Evolutionary conservation across 1,140 invertebrate genomes (phyloP).

Genomic region (Zaprionus inermis): DNA sequence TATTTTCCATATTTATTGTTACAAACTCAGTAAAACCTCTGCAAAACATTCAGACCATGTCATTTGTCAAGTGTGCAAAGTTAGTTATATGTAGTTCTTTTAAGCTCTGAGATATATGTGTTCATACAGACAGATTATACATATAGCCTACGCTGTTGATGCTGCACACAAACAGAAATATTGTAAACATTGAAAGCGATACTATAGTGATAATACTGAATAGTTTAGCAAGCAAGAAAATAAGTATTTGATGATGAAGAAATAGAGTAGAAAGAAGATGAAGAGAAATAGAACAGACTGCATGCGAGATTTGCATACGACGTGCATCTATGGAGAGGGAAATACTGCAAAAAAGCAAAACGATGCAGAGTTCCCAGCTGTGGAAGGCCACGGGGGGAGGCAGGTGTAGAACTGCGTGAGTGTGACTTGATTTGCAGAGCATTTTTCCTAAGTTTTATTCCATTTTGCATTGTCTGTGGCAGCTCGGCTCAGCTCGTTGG

Average conservation of each 20-base stretch:
- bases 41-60: no score
- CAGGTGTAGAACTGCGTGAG: background rate
- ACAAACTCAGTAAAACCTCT: no score
- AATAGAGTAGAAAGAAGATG: background rate
- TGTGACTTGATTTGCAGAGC: background rate
- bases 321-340: background rate
- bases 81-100: no score
- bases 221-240: background rate
- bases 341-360: background rate
- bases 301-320: background rate
- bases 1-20: background rate
- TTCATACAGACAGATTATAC: background rate
- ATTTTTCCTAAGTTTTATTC: constrained; percentile 15
- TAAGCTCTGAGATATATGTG: background rate
- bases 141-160: no score
- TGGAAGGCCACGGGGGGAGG: background rate
- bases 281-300: background rate
- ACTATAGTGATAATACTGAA: background rate
- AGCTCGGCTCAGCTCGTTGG: background rate
- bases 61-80: no score
- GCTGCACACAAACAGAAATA: no score
- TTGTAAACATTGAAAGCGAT: background rate
- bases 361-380: background rate
- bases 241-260: background rate
- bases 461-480: constrained; percentile 3